Percentiles rank a stretch among this genome's conserved stretches.
Evolutionary conservation across 2,113 vertebrate genomes (phyloP).

Genomic region (Anser cygnoides): DNA sequence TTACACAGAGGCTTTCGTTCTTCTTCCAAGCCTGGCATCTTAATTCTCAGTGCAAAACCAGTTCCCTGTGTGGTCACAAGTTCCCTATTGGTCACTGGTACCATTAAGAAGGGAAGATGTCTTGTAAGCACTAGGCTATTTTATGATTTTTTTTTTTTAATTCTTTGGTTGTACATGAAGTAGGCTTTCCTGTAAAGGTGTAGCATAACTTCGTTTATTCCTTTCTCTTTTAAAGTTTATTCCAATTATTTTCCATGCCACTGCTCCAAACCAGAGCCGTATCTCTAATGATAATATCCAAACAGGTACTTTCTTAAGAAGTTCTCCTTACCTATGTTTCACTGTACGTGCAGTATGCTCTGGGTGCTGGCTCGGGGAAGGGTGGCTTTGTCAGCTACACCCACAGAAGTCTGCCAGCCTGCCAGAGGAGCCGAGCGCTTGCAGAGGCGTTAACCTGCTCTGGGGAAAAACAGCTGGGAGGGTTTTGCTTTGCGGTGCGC

Average conservation of each 20-base stretch:
- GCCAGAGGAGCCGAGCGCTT: too few species aligned
- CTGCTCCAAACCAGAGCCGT: neutral
- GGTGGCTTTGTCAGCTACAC: too few species aligned
- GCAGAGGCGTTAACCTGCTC: accelerated
- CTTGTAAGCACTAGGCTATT: neutral
- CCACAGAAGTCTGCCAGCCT: accelerated
- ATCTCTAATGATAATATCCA: accelerated
- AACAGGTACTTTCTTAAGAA: neutral
- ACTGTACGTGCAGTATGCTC: accelerated
- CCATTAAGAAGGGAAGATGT: neutral
- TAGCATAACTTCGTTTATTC: neutral
- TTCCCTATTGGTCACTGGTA: neutral
- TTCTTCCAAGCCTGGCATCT: neutral
- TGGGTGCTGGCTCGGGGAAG: neutral
- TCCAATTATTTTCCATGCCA: neutral
- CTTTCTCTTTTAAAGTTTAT: neutral
- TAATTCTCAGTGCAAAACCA: neutral
- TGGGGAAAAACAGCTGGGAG: neutral
- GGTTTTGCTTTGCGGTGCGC: accelerated
- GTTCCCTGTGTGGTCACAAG: neutral
- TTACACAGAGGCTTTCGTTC: neutral
- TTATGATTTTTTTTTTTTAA: neutral
- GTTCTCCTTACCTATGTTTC: neutral
- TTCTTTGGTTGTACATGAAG: neutral
- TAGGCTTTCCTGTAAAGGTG: neutral